Conservation (phyloP, 1,140 invertebrate species). For the Drosophila kurseongensis region DNA sequence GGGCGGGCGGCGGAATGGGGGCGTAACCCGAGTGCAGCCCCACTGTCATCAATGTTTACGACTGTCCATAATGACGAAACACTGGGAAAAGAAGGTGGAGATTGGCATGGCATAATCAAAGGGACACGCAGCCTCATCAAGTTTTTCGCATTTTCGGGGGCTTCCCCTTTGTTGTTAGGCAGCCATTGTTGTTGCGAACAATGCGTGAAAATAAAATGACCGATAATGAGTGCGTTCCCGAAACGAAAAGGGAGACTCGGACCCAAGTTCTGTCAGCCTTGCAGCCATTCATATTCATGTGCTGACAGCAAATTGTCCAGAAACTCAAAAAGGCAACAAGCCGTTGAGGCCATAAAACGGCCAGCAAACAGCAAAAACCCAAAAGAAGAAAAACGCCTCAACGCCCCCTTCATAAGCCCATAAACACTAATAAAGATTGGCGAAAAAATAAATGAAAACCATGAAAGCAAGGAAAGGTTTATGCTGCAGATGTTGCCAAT, state of each 20-base stretch:
- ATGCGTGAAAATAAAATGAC: slow-evolving; percentile 72
- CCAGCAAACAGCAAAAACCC: slow-evolving; percentile 34
- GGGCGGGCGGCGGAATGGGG: neutral
- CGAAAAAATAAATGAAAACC: neutral
- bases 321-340: slow-evolving; percentile 74
- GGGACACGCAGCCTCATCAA: slow-evolving; percentile 76
- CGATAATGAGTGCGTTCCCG: slow-evolving; percentile 73
- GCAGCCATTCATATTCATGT: slow-evolving; percentile 26
- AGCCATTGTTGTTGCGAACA: slow-evolving; percentile 42
- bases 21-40: slow-evolving; percentile 26
- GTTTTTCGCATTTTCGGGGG: slow-evolving; percentile 39
- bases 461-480: slow-evolving; percentile 23
- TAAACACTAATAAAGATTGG: slow-evolving; percentile 31
- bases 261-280: slow-evolving; percentile 32
- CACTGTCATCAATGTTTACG: slow-evolving; percentile 83
- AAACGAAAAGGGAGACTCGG: slow-evolving; percentile 27
- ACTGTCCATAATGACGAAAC: slow-evolving; percentile 69
- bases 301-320: slow-evolving; percentile 41
- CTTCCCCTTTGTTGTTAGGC: slow-evolving; percentile 8
- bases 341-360: slow-evolving; percentile 65
- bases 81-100: slow-evolving; percentile 16
- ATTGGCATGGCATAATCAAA: slow-evolving; percentile 65
- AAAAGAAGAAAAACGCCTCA: slow-evolving; percentile 5
- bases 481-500: slow-evolving; percentile 18
- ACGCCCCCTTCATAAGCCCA: slow-evolving; percentile 4